These are phyloP conservation scores for Sphaerophoria taeniata DNA, from an alignment of 2,888 invertebrate genomes.

Conservation along the genomic window DNA sequence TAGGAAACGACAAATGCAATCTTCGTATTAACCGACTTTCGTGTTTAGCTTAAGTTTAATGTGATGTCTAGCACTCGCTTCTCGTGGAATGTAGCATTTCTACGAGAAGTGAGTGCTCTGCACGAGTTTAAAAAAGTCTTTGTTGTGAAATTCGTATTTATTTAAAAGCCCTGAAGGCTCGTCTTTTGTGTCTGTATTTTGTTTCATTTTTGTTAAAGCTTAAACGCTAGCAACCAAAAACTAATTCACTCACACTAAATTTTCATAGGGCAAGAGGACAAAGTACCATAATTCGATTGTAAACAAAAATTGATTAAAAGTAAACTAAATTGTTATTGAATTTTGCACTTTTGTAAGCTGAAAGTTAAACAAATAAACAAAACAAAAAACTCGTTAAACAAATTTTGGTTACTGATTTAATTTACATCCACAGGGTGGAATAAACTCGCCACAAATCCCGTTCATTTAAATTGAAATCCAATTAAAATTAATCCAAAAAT, in stretches of 20 bases:
- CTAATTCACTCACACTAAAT: constrained; percentile 22
- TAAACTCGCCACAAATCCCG: not conserved
- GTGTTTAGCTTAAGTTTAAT: constrained; percentile 42
- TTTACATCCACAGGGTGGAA: not conserved
- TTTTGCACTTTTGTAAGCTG: constrained; percentile 71
- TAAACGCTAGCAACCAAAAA: constrained; percentile 66
- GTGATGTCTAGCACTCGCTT: constrained; percentile 2
- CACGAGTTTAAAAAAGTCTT: not conserved
- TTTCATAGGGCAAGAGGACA: not conserved
- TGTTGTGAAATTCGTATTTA: not conserved
- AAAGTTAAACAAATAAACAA: constrained; percentile 45
- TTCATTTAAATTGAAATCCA: not conserved
- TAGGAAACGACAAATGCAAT: constrained; percentile 17
- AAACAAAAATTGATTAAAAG: constrained; percentile 1
- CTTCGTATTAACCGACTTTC: constrained; percentile 6
- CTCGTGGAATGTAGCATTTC: no score
- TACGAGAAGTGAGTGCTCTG: no score
- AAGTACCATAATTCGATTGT: constrained; percentile 45
- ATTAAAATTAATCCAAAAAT: not conserved
- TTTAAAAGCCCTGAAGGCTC: not conserved
- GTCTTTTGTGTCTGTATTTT: not conserved
- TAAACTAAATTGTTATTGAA: constrained; percentile 50
- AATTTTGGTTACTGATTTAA: not conserved
- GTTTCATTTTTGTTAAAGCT: constrained; percentile 13
- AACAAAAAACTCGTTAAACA: constrained; percentile 47